Conservation (phyloP, 1,140 invertebrate species). For the Tenebrio molitor region DNA sequence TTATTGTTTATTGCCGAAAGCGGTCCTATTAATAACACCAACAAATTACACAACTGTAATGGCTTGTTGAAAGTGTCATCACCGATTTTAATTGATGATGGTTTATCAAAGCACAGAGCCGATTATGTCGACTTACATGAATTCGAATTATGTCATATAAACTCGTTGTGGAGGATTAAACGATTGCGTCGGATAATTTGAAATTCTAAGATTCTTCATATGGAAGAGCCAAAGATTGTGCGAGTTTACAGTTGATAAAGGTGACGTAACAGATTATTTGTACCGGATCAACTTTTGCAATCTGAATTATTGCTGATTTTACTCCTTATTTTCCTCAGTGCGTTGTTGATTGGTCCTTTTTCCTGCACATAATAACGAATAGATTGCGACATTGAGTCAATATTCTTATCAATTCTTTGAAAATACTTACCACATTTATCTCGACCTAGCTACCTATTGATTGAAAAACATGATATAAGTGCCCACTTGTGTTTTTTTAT, state of each 20-base stretch:
- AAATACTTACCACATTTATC: not conserved
- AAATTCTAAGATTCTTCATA: too few relatives aligned
- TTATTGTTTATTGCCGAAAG: not conserved
- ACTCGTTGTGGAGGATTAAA: too few relatives aligned
- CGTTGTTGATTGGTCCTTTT: too few relatives aligned
- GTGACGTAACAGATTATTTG: too few relatives aligned
- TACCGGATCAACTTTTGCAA: too few relatives aligned
- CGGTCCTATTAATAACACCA: not conserved
- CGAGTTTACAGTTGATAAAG: too few relatives aligned
- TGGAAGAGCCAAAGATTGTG: too few relatives aligned
- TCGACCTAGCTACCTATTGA: not conserved
- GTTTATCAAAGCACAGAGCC: not conserved
- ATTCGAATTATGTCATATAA: not conserved
- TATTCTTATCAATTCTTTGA: not conserved
- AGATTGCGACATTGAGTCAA: not conserved
- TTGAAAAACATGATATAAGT: not conserved
- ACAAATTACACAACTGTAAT: not conserved
- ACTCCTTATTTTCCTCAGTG: too few relatives aligned
- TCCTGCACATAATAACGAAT: too few relatives aligned
- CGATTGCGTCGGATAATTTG: too few relatives aligned
- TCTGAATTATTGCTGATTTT: too few relatives aligned
- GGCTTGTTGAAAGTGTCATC: constrained; percentile 7
- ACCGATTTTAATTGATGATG: not conserved
- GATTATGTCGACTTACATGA: not conserved
- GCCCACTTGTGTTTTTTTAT: too few relatives aligned